Conservation (phyloP, 2,113 vertebrate genomes). For the Alosa alosa region DNA sequence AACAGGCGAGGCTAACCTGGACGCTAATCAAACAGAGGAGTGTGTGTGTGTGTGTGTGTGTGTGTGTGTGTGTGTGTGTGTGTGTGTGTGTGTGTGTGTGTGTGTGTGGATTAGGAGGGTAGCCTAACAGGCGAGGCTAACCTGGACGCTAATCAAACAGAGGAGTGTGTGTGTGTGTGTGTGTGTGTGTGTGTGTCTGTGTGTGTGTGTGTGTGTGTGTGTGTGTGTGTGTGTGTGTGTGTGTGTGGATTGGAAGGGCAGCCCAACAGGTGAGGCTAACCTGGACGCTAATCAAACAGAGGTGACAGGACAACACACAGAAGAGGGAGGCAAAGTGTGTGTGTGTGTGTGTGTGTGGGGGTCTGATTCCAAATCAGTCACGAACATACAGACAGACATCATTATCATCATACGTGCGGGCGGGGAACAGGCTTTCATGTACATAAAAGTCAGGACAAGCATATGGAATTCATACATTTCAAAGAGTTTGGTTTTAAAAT, state of each 20-base stretch:
- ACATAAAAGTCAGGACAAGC: background rate
- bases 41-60: background rate
- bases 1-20: background rate
- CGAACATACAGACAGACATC: constrained; percentile 13
- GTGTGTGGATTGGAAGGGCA: too few species aligned
- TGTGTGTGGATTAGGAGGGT: constrained; percentile 11
- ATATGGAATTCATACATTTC: background rate
- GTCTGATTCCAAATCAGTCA: background rate
- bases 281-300: too few species aligned
- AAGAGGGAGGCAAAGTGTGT: constrained; percentile 14
- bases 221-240: too few species aligned
- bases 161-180: background rate
- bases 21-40: background rate
- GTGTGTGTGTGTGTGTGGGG: too few species aligned
- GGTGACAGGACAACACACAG: constrained; percentile 16
- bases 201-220: too few species aligned
- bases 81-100: background rate
- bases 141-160: background rate
- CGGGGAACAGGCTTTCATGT: background rate
- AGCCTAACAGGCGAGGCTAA: background rate
- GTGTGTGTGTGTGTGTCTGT: too few species aligned
- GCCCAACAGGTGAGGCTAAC: too few species aligned
- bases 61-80: constrained; percentile 15
- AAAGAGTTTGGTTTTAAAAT: background rate
- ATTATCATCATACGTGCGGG: background rate